A percentile compares a stretch with the other conserved stretches of the same genome.
These are phyloP conservation scores for Apostichopus parvimensis DNA, from an alignment of 35 echinoderm and acorn worm genomes.

Conservation along the genomic window DNA sequence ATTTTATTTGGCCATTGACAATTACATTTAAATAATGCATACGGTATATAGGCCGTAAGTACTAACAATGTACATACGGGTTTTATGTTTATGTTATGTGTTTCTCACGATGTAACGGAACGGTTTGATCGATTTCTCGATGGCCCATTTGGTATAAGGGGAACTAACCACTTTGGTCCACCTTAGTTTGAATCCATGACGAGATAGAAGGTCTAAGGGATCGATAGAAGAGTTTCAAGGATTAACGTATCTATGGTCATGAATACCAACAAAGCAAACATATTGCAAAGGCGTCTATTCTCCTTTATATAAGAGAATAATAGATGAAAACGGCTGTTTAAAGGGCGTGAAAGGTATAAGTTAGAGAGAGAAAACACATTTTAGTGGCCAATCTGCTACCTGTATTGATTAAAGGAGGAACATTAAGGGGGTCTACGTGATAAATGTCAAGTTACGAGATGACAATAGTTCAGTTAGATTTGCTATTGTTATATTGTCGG, in stretches of 20 bases:
- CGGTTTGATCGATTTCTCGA: background rate
- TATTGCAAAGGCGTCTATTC: background rate
- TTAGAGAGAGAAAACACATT: background rate
- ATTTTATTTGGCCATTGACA: too few species aligned
- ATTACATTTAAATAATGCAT: too few species aligned
- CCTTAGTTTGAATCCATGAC: background rate
- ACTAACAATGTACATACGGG: too few species aligned
- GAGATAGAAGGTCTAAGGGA: background rate
- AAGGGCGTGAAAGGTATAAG: background rate
- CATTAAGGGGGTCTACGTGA: background rate
- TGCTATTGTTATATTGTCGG: too few species aligned
- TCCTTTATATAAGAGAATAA: background rate
- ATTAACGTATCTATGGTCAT: background rate
- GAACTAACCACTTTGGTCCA: background rate
- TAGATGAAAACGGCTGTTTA: background rate
- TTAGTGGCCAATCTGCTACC: background rate
- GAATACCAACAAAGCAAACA: background rate
- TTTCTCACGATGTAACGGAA: too few species aligned
- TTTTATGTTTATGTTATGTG: too few species aligned
- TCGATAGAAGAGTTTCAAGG: background rate
- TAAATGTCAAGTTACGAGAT: background rate
- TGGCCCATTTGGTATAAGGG: background rate
- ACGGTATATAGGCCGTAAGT: too few species aligned
- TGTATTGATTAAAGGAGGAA: background rate
- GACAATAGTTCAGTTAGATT: too few species aligned